Conservation (phyloP, 2,113 vertebrate species). For the Apteryx owenii region DNA sequence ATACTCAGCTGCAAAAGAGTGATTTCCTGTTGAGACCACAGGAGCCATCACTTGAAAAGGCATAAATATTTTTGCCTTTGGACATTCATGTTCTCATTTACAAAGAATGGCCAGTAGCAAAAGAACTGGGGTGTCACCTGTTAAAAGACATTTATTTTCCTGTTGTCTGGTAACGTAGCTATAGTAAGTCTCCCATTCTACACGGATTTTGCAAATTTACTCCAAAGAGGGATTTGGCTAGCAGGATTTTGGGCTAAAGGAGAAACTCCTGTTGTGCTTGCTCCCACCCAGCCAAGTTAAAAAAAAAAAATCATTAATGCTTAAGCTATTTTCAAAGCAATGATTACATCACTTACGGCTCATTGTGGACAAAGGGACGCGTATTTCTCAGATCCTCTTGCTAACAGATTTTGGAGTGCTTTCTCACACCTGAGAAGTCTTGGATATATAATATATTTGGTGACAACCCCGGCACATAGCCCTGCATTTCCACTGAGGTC, state of each 20-base stretch:
- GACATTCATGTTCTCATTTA: not conserved
- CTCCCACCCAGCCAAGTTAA: not conserved
- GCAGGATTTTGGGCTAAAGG: not conserved
- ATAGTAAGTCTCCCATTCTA: not conserved
- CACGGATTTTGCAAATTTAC: not conserved
- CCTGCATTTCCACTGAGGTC: not conserved
- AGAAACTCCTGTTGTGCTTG: not conserved
- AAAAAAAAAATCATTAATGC: not conserved
- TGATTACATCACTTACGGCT: not conserved
- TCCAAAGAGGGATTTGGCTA: not conserved
- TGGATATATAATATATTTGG: not conserved
- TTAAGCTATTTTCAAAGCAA: not conserved
- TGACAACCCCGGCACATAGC: not conserved
- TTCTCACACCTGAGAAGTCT: not conserved
- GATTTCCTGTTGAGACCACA: not conserved
- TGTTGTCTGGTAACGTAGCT: not conserved
- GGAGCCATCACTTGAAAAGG: not conserved
- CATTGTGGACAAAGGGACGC: not conserved
- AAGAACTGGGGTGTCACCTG: not conserved
- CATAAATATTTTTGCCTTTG: not conserved
- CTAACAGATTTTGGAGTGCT: not conserved
- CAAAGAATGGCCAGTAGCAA: not conserved
- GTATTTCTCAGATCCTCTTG: not conserved
- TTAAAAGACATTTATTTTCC: not conserved
- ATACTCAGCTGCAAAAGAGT: not conserved